These are phyloP conservation scores for Serilophus lunatus DNA, from an alignment of 2,113 vertebrate genomes.

Conservation along the genomic window DNA sequence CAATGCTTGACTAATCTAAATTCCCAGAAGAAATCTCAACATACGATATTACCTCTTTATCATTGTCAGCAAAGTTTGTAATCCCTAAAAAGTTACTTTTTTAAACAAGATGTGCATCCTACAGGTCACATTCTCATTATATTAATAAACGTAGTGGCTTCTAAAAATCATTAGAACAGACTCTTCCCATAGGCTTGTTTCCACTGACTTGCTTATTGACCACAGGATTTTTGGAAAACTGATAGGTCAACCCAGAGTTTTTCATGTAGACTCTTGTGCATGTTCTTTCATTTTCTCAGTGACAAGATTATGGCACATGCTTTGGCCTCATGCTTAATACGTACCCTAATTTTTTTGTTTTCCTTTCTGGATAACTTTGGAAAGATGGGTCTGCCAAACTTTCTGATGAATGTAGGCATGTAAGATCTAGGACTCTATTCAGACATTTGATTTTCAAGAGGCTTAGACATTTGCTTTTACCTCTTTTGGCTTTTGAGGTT, in stretches of 20 bases:
- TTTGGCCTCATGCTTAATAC: background rate
- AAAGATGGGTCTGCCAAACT: background rate
- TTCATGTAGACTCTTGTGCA: background rate
- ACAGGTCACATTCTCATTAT: background rate
- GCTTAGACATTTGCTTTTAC: background rate
- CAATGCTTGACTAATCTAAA: background rate
- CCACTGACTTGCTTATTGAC: background rate
- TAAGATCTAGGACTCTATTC: background rate
- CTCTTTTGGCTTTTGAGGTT: background rate
- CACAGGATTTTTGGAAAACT: background rate
- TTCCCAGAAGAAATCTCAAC: background rate
- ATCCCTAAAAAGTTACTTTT: background rate
- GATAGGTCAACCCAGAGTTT: background rate
- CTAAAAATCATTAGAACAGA: background rate
- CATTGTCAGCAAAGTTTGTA: background rate
- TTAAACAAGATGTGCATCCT: background rate
- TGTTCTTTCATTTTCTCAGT: background rate
- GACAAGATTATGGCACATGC: background rate
- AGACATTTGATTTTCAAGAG: background rate
- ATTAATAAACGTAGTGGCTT: background rate
- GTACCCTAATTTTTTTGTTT: background rate
- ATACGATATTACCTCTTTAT: background rate
- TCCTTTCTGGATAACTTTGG: background rate
- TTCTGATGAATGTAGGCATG: background rate
- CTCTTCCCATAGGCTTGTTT: background rate